Evolutionary conservation across 1,140 invertebrate genomes (phyloP).

Genomic region (Drosophila equinoxialis): DNA sequence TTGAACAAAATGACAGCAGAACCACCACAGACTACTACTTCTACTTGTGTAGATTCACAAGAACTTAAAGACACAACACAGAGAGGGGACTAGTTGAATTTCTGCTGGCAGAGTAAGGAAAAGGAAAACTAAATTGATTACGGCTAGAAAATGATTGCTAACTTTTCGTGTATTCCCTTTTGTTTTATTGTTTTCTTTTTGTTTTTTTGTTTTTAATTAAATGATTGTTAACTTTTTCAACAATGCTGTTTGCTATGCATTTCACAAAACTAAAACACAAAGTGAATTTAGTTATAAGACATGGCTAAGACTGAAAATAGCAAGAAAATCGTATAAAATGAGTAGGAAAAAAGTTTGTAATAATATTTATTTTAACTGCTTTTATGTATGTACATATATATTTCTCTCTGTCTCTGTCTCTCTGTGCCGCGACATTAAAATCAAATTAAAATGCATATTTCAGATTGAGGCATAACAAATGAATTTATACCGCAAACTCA

Average conservation of each 20-base stretch:
- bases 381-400: not conserved
- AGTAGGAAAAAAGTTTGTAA: too few relatives aligned
- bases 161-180: not conserved
- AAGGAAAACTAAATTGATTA: constrained; percentile 1
- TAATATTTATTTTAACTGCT: not conserved
- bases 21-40: not conserved
- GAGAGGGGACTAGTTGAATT: not conserved
- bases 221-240: not conserved
- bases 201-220: not conserved
- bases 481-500: constrained; percentile 33
- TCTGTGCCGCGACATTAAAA: constrained; percentile 18
- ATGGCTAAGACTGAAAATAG: too few relatives aligned
- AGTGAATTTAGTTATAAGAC: too few relatives aligned
- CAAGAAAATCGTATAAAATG: too few relatives aligned
- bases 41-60: not conserved
- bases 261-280: not conserved
- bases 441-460: constrained; percentile 40
- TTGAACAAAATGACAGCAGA: constrained; percentile 17
- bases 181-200: not conserved
- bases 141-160: constrained; percentile 2
- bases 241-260: not conserved
- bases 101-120: not conserved
- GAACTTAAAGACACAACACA: not conserved
- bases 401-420: not conserved
- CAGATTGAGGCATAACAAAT: constrained; percentile 28